A percentile compares a stretch with the other conserved stretches of the same genome.
These are phyloP conservation scores for Anarrhichthys ocellatus DNA, from an alignment of 2,113 vertebrate species.

Conservation along the genomic window DNA sequence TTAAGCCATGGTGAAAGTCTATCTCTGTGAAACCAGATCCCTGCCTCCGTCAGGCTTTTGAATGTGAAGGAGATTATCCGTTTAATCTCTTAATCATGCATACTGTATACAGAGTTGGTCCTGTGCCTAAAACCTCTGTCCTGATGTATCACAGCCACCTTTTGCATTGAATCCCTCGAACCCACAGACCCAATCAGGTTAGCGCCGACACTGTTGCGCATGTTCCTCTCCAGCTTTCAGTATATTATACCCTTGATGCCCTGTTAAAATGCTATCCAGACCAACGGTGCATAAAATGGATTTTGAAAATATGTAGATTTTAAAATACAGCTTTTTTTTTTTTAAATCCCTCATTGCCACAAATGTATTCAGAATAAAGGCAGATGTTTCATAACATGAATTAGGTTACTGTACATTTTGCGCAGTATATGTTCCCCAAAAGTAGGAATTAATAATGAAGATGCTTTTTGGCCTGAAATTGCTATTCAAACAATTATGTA, in stretches of 20 bases:
- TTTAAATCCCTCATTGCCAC: conserved; percentile 65
- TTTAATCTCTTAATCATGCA: conserved; percentile 79
- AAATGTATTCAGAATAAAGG: conserved; percentile 77
- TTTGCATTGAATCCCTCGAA: conserved; percentile 54
- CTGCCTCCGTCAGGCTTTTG: conserved; percentile 68
- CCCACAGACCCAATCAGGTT: conserved; percentile 62
- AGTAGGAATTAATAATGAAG: conserved; percentile 88
- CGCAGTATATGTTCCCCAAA: conserved; percentile 79
- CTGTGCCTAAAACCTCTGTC: conserved; percentile 67
- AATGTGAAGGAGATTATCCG: conserved; percentile 73
- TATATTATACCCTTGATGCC: conserved; percentile 65
- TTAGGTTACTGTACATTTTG: conserved; percentile 78
- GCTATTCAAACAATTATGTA: conserved; percentile 88
- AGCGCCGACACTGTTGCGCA: conserved; percentile 35
- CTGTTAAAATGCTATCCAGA: conserved; percentile 73
- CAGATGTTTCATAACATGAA: conserved; percentile 64
- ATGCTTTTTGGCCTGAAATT: conserved; percentile 87
- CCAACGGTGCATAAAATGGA: conserved; percentile 69
- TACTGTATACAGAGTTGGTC: conserved; percentile 61
- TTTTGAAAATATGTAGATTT: conserved; percentile 79
- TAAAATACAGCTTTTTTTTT: conserved; percentile 64
- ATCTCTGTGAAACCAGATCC: conserved; percentile 65
- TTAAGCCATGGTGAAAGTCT: conserved; percentile 54
- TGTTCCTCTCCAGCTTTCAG: conserved; percentile 56
- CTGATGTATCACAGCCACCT: conserved; percentile 55